A percentile compares a stretch with the other conserved stretches of the same genome.
Conservation (phyloP, 2,797 vertebrate species). For the Urocyon cinereoargenteus region DNA sequence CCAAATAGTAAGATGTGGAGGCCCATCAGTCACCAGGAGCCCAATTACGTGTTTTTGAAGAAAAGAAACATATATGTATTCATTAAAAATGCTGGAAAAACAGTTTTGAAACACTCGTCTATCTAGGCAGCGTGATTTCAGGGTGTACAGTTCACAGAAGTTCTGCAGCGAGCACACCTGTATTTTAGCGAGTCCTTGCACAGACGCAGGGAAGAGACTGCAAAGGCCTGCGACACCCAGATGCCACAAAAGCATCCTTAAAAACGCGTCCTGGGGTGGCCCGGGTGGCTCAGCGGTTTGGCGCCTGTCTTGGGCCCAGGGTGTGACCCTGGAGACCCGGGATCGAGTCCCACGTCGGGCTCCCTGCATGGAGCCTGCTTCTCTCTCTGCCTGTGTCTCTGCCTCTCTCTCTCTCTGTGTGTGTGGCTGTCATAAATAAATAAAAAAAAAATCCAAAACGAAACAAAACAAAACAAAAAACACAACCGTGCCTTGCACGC, state of each 20-base stretch:
- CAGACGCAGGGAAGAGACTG: not conserved
- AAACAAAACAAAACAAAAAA: no score
- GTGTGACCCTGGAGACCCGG: no score
- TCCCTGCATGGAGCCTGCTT: no score
- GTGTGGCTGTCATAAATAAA: no score
- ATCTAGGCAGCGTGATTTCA: not conserved
- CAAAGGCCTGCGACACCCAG: fast-evolving
- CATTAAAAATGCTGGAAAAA: not conserved
- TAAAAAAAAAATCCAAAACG: no score
- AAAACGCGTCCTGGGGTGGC: no score
- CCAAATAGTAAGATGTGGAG: not conserved
- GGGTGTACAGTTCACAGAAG: not conserved
- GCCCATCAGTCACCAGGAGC: not conserved
- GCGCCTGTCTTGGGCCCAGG: no score
- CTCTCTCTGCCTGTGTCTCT: no score
- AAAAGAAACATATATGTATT: not conserved
- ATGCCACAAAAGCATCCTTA: fast-evolving
- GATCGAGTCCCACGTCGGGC: no score
- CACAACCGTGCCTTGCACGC: no score
- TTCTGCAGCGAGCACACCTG: not conserved
- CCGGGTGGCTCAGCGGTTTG: no score
- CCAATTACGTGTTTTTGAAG: not conserved
- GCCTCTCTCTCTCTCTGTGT: no score
- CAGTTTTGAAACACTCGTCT: not conserved
- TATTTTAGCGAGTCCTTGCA: not conserved